A percentile compares a stretch with the other conserved stretches of the same genome.
Evolutionary conservation across 2,113 vertebrate genomes (phyloP).

Genomic region (Uria lomvia): DNA sequence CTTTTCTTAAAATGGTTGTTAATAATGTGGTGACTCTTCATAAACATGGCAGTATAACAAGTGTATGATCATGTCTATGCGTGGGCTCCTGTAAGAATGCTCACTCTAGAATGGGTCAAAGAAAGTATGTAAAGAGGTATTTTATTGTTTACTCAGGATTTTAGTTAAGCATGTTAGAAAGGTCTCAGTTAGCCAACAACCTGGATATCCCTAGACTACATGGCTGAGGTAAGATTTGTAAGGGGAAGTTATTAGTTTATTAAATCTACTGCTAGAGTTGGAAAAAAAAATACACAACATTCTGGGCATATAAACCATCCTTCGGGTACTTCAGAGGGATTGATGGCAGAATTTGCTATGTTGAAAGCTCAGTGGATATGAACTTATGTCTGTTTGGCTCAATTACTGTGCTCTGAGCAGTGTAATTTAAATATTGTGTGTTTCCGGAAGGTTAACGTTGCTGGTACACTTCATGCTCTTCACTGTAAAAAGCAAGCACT

Average conservation of each 20-base stretch:
- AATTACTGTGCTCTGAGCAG: slow-evolving; percentile 54
- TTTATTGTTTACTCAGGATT: background rate
- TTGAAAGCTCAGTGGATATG: slow-evolving; percentile 46
- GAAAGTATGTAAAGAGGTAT: background rate
- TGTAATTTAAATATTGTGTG: slow-evolving; percentile 64
- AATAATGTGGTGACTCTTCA: background rate
- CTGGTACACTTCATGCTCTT: slow-evolving; percentile 44
- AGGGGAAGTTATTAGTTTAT: background rate
- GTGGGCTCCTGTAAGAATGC: background rate
- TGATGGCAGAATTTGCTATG: slow-evolving; percentile 1
- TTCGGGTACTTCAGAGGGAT: slow-evolving; percentile 2
- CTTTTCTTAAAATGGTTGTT: background rate
- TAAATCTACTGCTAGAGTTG: background rate
- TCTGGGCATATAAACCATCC: background rate
- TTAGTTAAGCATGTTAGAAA: background rate
- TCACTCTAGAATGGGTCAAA: background rate
- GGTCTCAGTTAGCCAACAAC: background rate
- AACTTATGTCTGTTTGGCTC: slow-evolving; percentile 55
- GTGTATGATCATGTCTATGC: background rate
- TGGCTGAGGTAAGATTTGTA: background rate
- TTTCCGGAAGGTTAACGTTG: slow-evolving; percentile 49
- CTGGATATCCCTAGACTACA: background rate
- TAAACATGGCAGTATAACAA: background rate
- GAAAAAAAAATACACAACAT: background rate
- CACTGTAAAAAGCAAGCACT: slow-evolving; percentile 48